Evolutionary conservation across 2,888 invertebrate species (phyloP).

Genomic region (Gymnosoma rotundatum): DNA sequence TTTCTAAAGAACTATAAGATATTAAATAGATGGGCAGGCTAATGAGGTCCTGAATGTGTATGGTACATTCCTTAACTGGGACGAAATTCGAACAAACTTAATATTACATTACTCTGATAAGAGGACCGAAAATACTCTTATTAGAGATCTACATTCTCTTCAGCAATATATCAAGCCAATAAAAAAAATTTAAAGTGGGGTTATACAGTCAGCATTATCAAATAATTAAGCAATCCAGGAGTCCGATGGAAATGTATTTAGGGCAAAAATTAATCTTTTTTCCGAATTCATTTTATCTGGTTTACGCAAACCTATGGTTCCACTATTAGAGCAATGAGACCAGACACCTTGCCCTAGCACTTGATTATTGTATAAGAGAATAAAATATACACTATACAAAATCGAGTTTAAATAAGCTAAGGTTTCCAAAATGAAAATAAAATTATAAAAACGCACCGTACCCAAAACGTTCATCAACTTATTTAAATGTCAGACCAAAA

Average conservation of each 20-base stretch:
- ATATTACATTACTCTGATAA: no score
- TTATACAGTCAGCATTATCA: slow-evolving; percentile 68
- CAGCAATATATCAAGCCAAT: no score
- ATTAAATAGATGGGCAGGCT: slow-evolving; percentile 59
- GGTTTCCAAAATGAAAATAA: no score
- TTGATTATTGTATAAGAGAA: no score
- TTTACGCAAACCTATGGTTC: not conserved
- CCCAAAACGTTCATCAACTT: no score
- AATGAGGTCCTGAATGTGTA: slow-evolving; percentile 52
- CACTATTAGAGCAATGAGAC: not conserved
- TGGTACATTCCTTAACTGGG: slow-evolving; percentile 30
- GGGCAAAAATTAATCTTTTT: slow-evolving; percentile 58
- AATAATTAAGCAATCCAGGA: slow-evolving; percentile 71
- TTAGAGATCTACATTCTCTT: no score
- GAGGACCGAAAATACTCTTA: no score
- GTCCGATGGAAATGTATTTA: slow-evolving; percentile 57
- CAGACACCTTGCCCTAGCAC: not conserved
- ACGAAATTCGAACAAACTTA: no score
- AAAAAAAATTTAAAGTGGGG: slow-evolving; percentile 64
- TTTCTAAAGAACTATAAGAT: not conserved
- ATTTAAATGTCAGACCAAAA: no score
- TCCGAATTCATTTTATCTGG: not conserved
- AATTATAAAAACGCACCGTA: no score
- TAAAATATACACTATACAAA: no score
- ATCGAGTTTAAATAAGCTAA: no score